Percentiles rank a stretch among this genome's conserved stretches.
These are phyloP conservation scores for Daubentonia madagascariensis DNA, from an alignment of 2,113 vertebrate genomes.

Conservation along the genomic window DNA sequence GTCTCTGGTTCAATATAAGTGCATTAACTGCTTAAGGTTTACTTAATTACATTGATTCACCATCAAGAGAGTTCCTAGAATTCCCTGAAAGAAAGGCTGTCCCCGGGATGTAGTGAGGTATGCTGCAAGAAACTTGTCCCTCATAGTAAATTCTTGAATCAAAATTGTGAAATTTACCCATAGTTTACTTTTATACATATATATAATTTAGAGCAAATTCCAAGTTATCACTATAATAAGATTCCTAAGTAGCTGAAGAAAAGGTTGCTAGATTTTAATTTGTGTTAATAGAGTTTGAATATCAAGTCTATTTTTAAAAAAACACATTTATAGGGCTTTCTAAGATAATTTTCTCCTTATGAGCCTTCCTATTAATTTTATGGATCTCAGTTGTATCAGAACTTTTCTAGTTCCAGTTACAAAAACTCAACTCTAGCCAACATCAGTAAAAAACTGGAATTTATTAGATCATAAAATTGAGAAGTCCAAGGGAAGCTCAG, in stretches of 20 bases:
- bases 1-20: neutral
- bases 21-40: neutral
- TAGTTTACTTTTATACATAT: neutral
- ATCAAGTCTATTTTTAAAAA: neutral
- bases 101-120: neutral
- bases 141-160: neutral
- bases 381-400: neutral
- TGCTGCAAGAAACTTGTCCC: neutral
- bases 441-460: neutral
- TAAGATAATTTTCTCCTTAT: conserved; percentile 3
- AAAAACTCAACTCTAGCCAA: neutral
- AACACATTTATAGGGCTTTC: neutral
- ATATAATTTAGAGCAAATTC: neutral
- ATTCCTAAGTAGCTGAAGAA: neutral
- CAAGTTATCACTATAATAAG: neutral
- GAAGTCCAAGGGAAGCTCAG: neutral
- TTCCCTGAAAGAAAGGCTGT: neutral
- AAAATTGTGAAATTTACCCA: neutral
- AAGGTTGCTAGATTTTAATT: neutral
- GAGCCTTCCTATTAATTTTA: neutral
- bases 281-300: neutral
- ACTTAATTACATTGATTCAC: neutral
- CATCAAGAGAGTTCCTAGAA: neutral
- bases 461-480: conserved; percentile 28
- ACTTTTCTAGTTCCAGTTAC: neutral